Evolutionary conservation across 1,140 invertebrate genomes (phyloP).

Genomic region (Zophobas atratus): DNA sequence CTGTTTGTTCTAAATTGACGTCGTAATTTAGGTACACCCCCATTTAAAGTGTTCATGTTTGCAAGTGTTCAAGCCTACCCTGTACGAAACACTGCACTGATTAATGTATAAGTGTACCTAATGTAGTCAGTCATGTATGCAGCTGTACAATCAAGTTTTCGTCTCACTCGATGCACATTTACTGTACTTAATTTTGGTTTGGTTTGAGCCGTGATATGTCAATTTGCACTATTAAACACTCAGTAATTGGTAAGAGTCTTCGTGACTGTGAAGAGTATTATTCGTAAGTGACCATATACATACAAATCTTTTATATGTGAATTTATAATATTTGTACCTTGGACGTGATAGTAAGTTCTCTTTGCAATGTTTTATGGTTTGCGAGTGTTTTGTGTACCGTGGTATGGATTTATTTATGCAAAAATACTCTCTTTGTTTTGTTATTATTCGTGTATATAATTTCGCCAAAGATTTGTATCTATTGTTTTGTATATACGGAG

Average conservation of each 20-base stretch:
- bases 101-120: conserved; percentile 39
- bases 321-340: conserved; percentile 62
- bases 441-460: conserved; percentile 66
- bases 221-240: conserved; percentile 44
- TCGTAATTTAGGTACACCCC: background rate
- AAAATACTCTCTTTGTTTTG: conserved; percentile 56
- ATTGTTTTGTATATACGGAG: conserved; percentile 64
- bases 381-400: conserved; percentile 46
- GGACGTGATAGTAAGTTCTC: conserved; percentile 52
- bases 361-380: conserved; percentile 12
- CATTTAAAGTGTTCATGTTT: conserved; percentile 6
- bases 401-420: conserved; percentile 45
- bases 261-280: conserved; percentile 52
- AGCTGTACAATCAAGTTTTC: conserved; percentile 51
- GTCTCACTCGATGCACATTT: conserved; percentile 41
- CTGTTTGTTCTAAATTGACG: background rate
- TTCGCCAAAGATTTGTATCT: conserved; percentile 67
- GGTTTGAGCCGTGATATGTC: conserved; percentile 8
- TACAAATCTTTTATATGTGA: conserved; percentile 50
- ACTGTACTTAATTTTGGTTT: conserved; percentile 47
- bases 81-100: conserved; percentile 33
- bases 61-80: background rate
- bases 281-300: conserved; percentile 49
- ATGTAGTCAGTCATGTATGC: conserved; percentile 30
- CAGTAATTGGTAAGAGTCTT: conserved; percentile 4